Conservation (phyloP, 1,140 invertebrate species). For the Ctenoplectra terminalis region DNA sequence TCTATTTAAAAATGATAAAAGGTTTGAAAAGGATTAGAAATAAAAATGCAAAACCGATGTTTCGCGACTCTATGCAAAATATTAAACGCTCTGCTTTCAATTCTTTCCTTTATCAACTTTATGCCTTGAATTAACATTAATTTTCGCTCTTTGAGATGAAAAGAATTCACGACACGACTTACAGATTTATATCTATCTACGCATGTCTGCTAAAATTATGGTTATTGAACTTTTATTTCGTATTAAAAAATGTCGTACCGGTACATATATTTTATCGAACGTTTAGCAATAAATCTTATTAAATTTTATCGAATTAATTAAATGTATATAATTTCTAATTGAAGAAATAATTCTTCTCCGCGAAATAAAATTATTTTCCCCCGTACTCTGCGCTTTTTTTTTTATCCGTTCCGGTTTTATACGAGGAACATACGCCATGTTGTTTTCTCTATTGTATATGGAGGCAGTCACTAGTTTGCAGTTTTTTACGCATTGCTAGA, state of each 20-base stretch:
- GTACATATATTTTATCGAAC: no score
- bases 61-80: neutral
- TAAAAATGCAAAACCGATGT: no score
- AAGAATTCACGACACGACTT: constrained; percentile 13
- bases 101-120: neutral
- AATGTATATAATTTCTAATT: no score
- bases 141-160: neutral
- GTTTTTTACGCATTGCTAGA: neutral
- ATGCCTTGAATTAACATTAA: constrained; percentile 10
- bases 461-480: neutral
- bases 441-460: neutral
- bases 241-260: no score
- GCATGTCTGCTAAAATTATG: neutral
- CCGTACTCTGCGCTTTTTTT: no score
- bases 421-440: neutral
- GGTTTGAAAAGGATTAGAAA: no score
- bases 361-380: no score
- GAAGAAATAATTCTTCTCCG: no score
- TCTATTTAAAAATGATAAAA: no score
- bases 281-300: no score
- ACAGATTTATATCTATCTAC: neutral
- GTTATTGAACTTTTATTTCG: neutral
- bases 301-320: no score
- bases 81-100: neutral
- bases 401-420: neutral